phyloP scores from a whole-genome alignment of 1,140 invertebrate genomes.

The Drosophila willistoni region DNA sequence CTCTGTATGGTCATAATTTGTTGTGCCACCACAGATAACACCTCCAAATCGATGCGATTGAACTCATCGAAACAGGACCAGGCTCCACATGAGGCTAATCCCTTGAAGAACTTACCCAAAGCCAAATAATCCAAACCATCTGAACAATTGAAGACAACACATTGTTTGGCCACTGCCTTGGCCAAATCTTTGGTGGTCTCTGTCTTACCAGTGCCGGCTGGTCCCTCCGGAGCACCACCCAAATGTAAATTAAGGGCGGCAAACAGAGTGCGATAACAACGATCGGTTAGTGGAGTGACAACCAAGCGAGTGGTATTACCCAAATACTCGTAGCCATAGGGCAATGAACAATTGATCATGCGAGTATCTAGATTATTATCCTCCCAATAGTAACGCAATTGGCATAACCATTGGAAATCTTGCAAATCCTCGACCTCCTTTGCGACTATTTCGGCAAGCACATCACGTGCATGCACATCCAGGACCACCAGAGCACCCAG shows the following conservation, averaged over 20 bases:
- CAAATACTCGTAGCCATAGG: slow-evolving; percentile 98
- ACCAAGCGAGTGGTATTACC: slow-evolving; percentile 95
- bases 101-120: slow-evolving; percentile 98
- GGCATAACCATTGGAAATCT: slow-evolving; percentile 96
- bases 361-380: slow-evolving; percentile 89
- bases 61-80: slow-evolving; percentile 99
- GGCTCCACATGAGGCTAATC: slow-evolving; percentile 96
- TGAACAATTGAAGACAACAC: slow-evolving; percentile 98
- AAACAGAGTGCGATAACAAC: slow-evolving; percentile 96
- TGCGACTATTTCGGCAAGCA: slow-evolving; percentile 89
- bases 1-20: slow-evolving; percentile 92
- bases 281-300: slow-evolving; percentile 95
- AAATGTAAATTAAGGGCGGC: slow-evolving; percentile 94
- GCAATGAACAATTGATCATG: slow-evolving; percentile 96
- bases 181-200: slow-evolving; percentile 98
- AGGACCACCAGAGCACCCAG: slow-evolving; percentile 94
- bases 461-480: slow-evolving; percentile 96
- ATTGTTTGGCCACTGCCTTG: slow-evolving; percentile 97
- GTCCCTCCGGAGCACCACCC: slow-evolving; percentile 96
- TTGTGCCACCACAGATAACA: slow-evolving; percentile 96
- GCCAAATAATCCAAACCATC: slow-evolving; percentile 96
- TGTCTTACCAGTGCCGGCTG: slow-evolving; percentile 97
- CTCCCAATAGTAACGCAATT: slow-evolving; percentile 97
- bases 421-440: slow-evolving; percentile 88
- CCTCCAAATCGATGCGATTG: slow-evolving; percentile 92